Evolutionary conservation across 1,140 invertebrate species (phyloP).

Genomic region (Chrysomallon squamiferum): DNA sequence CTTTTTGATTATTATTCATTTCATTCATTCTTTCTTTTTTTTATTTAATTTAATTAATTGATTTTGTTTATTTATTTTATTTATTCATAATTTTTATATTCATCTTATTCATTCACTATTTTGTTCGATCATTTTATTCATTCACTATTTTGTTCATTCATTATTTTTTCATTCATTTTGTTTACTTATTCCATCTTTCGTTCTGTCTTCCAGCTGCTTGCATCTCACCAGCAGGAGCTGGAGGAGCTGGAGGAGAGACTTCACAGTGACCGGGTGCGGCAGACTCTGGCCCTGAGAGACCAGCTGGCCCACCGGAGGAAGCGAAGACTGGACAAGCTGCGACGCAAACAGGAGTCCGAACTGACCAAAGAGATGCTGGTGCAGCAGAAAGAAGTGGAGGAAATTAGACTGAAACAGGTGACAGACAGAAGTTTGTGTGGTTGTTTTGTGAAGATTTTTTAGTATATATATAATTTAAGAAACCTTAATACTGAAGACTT

Average conservation of each 20-base stretch:
- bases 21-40: no score
- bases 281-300: slow-evolving; percentile 47
- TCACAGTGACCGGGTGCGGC: slow-evolving; percentile 47
- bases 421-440: not conserved
- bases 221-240: slow-evolving; percentile 51
- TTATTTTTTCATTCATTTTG: no score
- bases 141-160: no score
- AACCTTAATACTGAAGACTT: no score
- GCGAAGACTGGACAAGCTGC: slow-evolving; percentile 49
- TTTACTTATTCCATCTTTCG: no score
- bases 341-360: slow-evolving; percentile 54
- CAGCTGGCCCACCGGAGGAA: slow-evolving; percentile 41
- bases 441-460: not conserved
- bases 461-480: not conserved
- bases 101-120: no score
- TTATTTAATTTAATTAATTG: no score
- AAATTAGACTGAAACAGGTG: slow-evolving; percentile 50
- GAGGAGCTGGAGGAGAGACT: slow-evolving; percentile 46
- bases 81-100: no score
- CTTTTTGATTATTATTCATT: no score
- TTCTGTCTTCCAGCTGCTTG: no score
- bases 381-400: slow-evolving; percentile 58
- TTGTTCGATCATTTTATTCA: no score
- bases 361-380: slow-evolving; percentile 55
- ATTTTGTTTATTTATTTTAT: no score